Percentiles rank a stretch among this genome's conserved stretches.
Evolutionary conservation across 2,888 invertebrate species (phyloP).

Genomic region (Acronicta leporina): DNA sequence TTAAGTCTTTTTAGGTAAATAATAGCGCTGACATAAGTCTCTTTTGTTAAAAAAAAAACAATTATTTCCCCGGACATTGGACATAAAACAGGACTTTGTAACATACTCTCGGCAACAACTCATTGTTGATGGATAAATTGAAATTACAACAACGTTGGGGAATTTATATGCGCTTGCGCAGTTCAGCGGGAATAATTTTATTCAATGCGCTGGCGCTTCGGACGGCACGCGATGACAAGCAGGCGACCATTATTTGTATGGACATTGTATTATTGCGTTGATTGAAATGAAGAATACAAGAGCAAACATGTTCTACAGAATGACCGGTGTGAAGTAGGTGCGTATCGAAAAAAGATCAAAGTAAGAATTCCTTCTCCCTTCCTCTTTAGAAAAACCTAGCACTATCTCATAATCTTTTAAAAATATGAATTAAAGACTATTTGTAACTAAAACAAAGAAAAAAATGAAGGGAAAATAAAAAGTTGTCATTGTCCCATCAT

Average conservation of each 20-base stretch:
- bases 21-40: too few relatives aligned
- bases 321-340: too few relatives aligned
- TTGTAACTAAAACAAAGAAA: too few relatives aligned
- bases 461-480: too few relatives aligned
- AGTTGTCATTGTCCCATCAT: too few relatives aligned
- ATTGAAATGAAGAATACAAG: neutral
- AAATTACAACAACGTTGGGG: constrained; percentile 59
- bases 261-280: neutral
- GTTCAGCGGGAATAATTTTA: constrained; percentile 66
- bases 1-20: too few relatives aligned
- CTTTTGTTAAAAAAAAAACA: too few relatives aligned
- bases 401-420: too few relatives aligned
- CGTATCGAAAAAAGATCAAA: too few relatives aligned
- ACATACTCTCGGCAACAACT: constrained; percentile 44
- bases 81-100: constrained; percentile 38
- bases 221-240: constrained; percentile 51
- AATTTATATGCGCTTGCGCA: constrained; percentile 66
- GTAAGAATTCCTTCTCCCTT: too few relatives aligned
- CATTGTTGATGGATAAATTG: constrained; percentile 60
- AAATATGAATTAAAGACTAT: too few relatives aligned
- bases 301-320: neutral
- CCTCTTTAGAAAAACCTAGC: too few relatives aligned
- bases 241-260: constrained; percentile 25
- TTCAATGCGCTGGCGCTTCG: constrained; percentile 63
- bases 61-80: neutral